Base-by-base conservation (phyloP, 2,888 invertebrate species). In the Volucella bombylans region DNA sequence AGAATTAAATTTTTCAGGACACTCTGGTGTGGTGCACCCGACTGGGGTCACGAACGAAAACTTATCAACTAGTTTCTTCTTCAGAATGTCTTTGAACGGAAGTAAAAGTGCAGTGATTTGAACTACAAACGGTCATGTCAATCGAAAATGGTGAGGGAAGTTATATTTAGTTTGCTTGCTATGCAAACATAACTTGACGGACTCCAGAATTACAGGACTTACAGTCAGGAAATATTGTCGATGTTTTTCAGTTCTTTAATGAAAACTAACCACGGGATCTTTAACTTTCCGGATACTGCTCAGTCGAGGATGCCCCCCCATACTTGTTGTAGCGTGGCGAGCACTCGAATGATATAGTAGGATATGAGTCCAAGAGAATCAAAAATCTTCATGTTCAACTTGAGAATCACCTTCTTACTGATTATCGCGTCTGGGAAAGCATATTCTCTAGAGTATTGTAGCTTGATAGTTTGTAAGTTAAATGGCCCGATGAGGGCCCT, bases 61-160 rank as follows among this genome's bases (percentile, higher is more conserved):
- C 39, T 41, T 12, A 4, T 14, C 8, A 12, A 57, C 8, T 10
- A 4, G 57, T 9, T 57, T 39, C 39, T 12, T 57, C 55, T 38
- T 8, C 6, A 57, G 8, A 8, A 57, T 4, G 12, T 39, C 39
- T 38, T 23, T 14, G 0, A 57, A 57, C 1, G 47, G 45, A 47
- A 57, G 57, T 11, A 49, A 14, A 1, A 69, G 12, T 1, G 18
- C 39, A 1, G 55, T 47, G 4, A 49, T 49, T 31, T 47, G 11
- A 49, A 49, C 55, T 8, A 55, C 14, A 12, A 47, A 57, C 8
- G 15, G 38, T 38, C 39, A 69, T 39, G 59, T n/a, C 47, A 23
- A 9, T 71, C 69, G 4, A 12, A 69, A 59, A 69, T 59, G 11
- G 15, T n/a, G 49, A 31, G 45, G 9, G 55, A 45, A 3, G 45